Percentiles rank a stretch among this genome's conserved stretches.
Conservation (phyloP, 2,888 invertebrate species). For the Eucera pruinosa region DNA sequence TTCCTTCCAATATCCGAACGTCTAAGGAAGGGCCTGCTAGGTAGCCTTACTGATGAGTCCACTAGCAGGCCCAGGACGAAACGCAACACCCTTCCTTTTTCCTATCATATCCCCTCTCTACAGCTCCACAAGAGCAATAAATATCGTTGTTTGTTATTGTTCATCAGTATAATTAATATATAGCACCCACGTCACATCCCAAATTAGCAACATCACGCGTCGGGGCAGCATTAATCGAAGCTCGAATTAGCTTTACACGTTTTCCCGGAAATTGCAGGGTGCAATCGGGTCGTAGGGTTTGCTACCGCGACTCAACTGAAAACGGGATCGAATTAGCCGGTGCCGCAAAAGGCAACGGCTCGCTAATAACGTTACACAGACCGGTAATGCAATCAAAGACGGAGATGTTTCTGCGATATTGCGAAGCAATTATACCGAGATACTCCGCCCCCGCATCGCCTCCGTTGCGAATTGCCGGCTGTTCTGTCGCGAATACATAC, state of each 20-base stretch:
- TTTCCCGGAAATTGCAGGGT: neutral
- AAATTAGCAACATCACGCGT: neutral
- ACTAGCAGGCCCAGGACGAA: too few species aligned
- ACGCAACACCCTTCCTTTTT: too few species aligned
- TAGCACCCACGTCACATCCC: too few species aligned
- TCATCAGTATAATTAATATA: too few species aligned
- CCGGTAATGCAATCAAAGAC: constrained; percentile 43
- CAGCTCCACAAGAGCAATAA: too few species aligned
- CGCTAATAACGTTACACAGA: constrained; percentile 40
- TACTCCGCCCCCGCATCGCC: neutral
- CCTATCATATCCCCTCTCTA: too few species aligned
- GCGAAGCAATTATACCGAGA: constrained; percentile 30
- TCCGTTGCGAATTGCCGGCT: neutral
- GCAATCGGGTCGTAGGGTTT: constrained; percentile 1
- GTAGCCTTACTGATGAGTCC: too few species aligned
- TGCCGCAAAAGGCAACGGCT: constrained; percentile 23
- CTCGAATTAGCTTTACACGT: neutral
- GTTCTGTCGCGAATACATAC: neutral
- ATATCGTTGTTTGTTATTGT: too few species aligned
- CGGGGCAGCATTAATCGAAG: neutral
- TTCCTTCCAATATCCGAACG: too few species aligned
- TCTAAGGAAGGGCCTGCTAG: too few species aligned
- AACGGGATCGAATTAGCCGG: constrained; percentile 53
- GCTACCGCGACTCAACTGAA: neutral
- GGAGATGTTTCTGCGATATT: constrained; percentile 25